A percentile compares a stretch with the other conserved stretches of the same genome.
Conservation (phyloP, 2,113 vertebrate genomes). For the Condylura cristata region DNA sequence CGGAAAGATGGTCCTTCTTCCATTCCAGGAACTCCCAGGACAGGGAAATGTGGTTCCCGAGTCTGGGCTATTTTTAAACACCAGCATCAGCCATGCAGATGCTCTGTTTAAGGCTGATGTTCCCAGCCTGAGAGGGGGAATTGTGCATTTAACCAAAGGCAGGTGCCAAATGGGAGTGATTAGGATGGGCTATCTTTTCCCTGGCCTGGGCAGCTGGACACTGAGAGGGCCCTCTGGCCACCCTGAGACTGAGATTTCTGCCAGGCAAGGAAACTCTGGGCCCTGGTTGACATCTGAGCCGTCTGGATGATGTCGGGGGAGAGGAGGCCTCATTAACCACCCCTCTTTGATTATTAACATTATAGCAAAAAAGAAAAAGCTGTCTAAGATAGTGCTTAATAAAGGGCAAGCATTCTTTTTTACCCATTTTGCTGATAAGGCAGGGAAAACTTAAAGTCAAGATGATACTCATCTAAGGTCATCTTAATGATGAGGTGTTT, state of each 20-base stretch:
- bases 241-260: conserved; percentile 52
- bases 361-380: background rate
- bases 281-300: background rate
- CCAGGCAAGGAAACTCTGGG: background rate
- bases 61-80: conserved; percentile 75
- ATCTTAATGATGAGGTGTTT: background rate
- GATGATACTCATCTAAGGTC: background rate
- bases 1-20: conserved; percentile 39
- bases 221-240: background rate
- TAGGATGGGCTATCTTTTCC: conserved; percentile 49
- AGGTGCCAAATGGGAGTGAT: conserved; percentile 65
- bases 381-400: background rate
- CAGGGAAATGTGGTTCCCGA: conserved; percentile 75
- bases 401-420: background rate
- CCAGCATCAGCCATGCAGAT: conserved; percentile 66
- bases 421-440: conserved; percentile 11
- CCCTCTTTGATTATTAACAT: background rate
- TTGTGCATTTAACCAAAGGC: conserved; percentile 68
- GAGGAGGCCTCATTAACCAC: accelerated
- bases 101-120: conserved; percentile 66
- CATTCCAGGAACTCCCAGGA: conserved; percentile 68
- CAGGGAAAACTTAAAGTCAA: background rate
- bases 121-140: conserved; percentile 48
- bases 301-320: background rate
- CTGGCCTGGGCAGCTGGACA: conserved; percentile 36